phyloP scores from a whole-genome alignment of 2,113 vertebrate genomes.

The Petrocephalus zakoni region DNA sequence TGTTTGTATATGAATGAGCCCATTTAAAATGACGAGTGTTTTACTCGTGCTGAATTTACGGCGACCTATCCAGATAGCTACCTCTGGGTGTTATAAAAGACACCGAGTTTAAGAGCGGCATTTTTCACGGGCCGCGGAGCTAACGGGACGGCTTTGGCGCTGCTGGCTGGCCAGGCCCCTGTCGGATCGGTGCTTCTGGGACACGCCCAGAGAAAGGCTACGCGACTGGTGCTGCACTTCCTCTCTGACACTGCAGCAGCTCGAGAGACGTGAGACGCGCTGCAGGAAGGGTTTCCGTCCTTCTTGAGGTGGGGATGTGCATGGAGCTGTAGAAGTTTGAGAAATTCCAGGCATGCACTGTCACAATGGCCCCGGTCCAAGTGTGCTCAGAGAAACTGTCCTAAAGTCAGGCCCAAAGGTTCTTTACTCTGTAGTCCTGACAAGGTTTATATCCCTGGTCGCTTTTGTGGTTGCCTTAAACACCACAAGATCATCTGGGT shows the following conservation, averaged over 20 bases:
- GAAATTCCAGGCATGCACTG: not conserved
- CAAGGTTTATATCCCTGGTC: not conserved
- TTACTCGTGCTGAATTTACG: constrained; percentile 23
- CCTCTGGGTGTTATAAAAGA: constrained; percentile 19
- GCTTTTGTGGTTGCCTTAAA: not conserved
- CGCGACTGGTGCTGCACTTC: not conserved
- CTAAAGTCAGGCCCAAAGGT: not conserved
- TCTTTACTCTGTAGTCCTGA: not conserved
- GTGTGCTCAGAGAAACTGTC: not conserved
- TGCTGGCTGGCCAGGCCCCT: not conserved
- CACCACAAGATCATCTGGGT: not conserved
- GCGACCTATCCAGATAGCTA: constrained; percentile 13
- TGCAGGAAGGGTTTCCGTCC: not conserved
- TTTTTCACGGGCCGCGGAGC: constrained; percentile 25
- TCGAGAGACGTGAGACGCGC: constrained; percentile 8
- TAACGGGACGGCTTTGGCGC: not conserved
- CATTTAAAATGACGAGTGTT: constrained; percentile 19
- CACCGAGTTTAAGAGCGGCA: constrained; percentile 14
- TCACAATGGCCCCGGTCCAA: not conserved
- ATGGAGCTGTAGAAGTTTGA: not conserved
- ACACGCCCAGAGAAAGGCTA: constrained; percentile 21
- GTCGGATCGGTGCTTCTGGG: constrained; percentile 27
- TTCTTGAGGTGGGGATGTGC: not conserved
- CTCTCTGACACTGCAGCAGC: constrained; percentile 28
- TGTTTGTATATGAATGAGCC: constrained; percentile 15